These are phyloP conservation scores for Armadillidium nasatum DNA, from an alignment of 1,140 invertebrate species.

Conservation along the genomic window DNA sequence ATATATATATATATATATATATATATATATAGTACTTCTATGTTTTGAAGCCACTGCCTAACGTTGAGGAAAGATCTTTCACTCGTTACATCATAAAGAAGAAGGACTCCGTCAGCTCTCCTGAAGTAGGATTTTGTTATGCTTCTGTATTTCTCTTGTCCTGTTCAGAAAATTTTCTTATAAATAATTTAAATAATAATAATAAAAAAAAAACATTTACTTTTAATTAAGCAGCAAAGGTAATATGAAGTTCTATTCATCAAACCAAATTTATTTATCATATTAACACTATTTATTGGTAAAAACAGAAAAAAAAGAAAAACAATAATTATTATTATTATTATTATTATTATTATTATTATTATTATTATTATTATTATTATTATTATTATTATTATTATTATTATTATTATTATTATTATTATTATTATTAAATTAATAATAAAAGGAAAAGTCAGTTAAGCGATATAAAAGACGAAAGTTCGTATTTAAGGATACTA, in stretches of 20 bases:
- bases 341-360: neutral
- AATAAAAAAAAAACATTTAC: too few species aligned
- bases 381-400: slow-evolving; percentile 6
- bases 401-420: slow-evolving; percentile 1
- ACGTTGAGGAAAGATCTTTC: slow-evolving; percentile 61
- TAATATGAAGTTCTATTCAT: too few species aligned
- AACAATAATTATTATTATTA: neutral
- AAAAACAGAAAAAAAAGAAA: too few species aligned
- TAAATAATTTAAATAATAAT: too few species aligned
- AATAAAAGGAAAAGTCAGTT: neutral
- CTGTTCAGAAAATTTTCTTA: too few species aligned
- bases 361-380: slow-evolving; percentile 6
- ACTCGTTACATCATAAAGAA: slow-evolving; percentile 65
- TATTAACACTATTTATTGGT: too few species aligned
- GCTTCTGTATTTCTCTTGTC: slow-evolving; percentile 57
- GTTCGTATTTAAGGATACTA: too few species aligned
- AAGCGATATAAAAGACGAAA: too few species aligned
- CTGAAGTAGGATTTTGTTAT: slow-evolving; percentile 67
- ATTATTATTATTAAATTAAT: neutral
- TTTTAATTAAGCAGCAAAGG: too few species aligned
- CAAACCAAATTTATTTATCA: too few species aligned
- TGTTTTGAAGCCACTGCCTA: slow-evolving; percentile 63
- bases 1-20: slow-evolving; percentile 57
- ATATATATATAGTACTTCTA: too few species aligned
- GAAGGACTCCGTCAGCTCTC: slow-evolving; percentile 63